Percentiles rank a stretch among this genome's conserved stretches.
These are phyloP conservation scores for Typhlomys cinereus DNA, from an alignment of 2,113 vertebrate genomes.

Conservation along the genomic window DNA sequence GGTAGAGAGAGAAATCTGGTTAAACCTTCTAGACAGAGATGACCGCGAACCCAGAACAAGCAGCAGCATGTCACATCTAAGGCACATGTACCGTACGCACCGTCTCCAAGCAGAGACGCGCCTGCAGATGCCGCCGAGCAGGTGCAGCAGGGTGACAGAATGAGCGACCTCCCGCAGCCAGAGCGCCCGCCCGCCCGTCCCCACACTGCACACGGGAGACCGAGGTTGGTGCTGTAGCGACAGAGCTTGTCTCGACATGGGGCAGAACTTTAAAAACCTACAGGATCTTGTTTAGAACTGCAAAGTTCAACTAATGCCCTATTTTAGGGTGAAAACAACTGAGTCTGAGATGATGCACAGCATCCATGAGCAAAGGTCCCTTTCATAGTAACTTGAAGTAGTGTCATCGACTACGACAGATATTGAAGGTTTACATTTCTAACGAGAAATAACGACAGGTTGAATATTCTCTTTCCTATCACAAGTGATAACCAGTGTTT, in stretches of 20 bases:
- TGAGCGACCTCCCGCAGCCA: constrained; percentile 78
- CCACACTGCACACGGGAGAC: constrained; percentile 80
- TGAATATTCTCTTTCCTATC: constrained; percentile 88
- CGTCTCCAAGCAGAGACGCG: constrained; percentile 79
- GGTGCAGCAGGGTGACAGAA: constrained; percentile 80
- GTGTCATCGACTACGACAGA: constrained; percentile 89
- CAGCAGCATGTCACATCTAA: constrained; percentile 87
- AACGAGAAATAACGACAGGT: constrained; percentile 90
- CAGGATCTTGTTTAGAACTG: constrained; percentile 89
- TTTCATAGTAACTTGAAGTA: constrained; percentile 84
- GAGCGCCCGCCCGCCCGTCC: constrained; percentile 75
- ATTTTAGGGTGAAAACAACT: constrained; percentile 91
- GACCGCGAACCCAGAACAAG: constrained; percentile 81
- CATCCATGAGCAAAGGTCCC: constrained; percentile 88
- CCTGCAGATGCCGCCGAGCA: constrained; percentile 62
- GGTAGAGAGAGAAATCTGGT: constrained; percentile 78
- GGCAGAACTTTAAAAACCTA: constrained; percentile 88
- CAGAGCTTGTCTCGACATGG: constrained; percentile 82
- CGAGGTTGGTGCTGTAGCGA: constrained; percentile 81
- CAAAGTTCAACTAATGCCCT: constrained; percentile 92
- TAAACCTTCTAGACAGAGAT: constrained; percentile 77
- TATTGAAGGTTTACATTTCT: constrained; percentile 89
- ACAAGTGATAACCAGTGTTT: constrained; percentile 90
- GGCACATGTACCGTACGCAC: constrained; percentile 86
- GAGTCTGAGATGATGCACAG: constrained; percentile 90